Conservation (phyloP, 1,140 invertebrate species). For the Platyura marginata region DNA sequence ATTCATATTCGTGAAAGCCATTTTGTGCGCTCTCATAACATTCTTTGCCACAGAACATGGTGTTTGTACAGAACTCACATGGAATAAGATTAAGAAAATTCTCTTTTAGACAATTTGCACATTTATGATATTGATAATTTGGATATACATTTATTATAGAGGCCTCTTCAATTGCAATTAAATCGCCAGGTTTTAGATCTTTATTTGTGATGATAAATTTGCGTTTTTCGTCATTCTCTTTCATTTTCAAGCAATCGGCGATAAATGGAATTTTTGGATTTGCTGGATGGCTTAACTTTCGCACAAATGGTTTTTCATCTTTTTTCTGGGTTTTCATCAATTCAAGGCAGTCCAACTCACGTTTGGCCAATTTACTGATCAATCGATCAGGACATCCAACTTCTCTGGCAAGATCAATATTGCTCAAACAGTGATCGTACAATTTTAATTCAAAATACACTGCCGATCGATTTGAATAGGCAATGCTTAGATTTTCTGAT, state of each 20-base stretch:
- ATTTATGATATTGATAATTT: conserved; percentile 44
- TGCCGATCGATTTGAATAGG: conserved; percentile 51
- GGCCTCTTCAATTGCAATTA: conserved; percentile 60
- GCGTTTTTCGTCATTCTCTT: conserved; percentile 34
- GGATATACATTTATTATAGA: conserved; percentile 50
- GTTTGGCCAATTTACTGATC: conserved; percentile 30
- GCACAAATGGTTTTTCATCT: conserved; percentile 19
- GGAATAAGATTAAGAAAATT: conserved; percentile 42
- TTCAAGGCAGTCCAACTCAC: conserved; percentile 29
- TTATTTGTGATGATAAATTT: conserved; percentile 41
- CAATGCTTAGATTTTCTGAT: conserved; percentile 35
- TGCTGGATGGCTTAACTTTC: conserved; percentile 22
- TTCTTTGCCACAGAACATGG: conserved; percentile 48
- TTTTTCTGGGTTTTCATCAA: no score
- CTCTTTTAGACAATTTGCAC: conserved; percentile 56
- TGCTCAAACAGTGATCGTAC: conserved; percentile 37
- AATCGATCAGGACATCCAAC: conserved; percentile 30
- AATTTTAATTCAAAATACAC: conserved; percentile 40
- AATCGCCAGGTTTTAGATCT: conserved; percentile 52
- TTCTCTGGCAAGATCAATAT: conserved; percentile 30
- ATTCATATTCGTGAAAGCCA: conserved; percentile 57
- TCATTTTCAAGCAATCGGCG: conserved; percentile 35
- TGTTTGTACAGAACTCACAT: conserved; percentile 39
- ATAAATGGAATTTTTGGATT: conserved; percentile 33
- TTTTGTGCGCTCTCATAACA: conserved; percentile 41